Base-by-base conservation (phyloP, 1,140 invertebrate species). In the Drosophila ohnishii region DNA sequence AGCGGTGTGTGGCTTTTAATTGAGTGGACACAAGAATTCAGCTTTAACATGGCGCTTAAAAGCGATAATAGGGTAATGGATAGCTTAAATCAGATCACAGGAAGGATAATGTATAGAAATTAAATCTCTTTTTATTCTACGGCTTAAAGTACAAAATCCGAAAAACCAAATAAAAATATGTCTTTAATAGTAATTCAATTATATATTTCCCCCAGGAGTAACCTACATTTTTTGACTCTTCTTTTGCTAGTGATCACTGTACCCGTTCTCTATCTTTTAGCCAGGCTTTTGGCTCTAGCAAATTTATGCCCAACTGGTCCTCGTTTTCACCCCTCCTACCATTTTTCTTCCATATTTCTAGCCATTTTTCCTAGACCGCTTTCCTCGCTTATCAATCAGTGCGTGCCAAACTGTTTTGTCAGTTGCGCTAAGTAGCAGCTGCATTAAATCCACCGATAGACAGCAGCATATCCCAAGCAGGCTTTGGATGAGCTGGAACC, bases 391-490 rank as follows among this genome's bases (percentile, higher is more conserved):
- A 86, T 86, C 82, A 87, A 87, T 86, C 82, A 86, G 82, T 86
- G 82, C 82, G 82, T 87, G 82, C 83, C 83, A 86, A 86, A 86
- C 78, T 79, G 82, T 86, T 86, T 82, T 87, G 82, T 87, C 78
- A 86, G 82, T 70, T 83, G 51, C 78, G 78, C 83, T 87, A 86
- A 82, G 82, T 86, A 86, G 82, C 50, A 82, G 83, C 78, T 42
- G 79, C 82, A 87, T 75, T 82, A 86, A 78, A 56, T 55, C 39
- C 63, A 51, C 16, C 58, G 58, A 85, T 75, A 85, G 44, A 74
- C 22, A 14, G 13, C 48, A 59, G 42, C 34, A 19, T 14, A 47
- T 56, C 42, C 44, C 69, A 55, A 48, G 71, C 39, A 60, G 60
- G 42, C 67, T 71, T 71, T 70, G 25, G 64, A 56, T 57, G 60